Percentiles rank a stretch among this genome's conserved stretches.
These are phyloP conservation scores for Lophius piscatorius DNA, from an alignment of 2,113 vertebrate genomes.

Conservation along the genomic window DNA sequence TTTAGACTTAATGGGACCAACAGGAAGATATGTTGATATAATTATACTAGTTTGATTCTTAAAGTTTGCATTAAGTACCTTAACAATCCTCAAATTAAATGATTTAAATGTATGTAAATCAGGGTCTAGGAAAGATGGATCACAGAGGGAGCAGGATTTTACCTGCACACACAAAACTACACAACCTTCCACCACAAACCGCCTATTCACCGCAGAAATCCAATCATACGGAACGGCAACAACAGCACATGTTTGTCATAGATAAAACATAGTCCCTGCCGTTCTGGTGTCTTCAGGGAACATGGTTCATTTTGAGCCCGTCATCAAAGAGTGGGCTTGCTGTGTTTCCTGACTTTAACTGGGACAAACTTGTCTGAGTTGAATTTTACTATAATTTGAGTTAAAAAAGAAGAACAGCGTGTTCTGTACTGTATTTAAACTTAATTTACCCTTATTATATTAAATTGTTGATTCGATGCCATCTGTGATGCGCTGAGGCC, in stretches of 20 bases:
- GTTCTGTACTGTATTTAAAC: neutral
- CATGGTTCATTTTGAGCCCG: slow-evolving; percentile 11
- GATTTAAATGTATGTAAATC: neutral
- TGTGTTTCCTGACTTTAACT: neutral
- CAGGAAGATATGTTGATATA: neutral
- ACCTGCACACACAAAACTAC: slow-evolving; percentile 23
- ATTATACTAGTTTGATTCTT: too few species aligned
- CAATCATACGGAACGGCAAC: slow-evolving; percentile 31
- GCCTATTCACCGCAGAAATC: slow-evolving; percentile 14
- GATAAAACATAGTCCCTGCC: slow-evolving; percentile 58
- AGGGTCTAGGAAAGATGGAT: neutral
- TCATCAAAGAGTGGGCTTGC: slow-evolving; percentile 29
- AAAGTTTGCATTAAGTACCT: neutral
- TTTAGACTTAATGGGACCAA: too few species aligned
- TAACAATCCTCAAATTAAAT: neutral
- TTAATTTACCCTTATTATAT: neutral
- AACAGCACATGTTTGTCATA: slow-evolving; percentile 57
- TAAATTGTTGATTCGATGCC: neutral
- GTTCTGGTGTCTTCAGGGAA: slow-evolving; percentile 42
- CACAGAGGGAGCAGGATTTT: slow-evolving; percentile 21
- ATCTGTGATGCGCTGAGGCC: slow-evolving; percentile 6
- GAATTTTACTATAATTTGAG: neutral
- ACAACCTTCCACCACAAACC: slow-evolving; percentile 26
- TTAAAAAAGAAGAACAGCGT: too few species aligned
- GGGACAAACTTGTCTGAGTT: neutral